These are phyloP conservation scores for Terebella lapidaria DNA, from an alignment of 2,888 invertebrate genomes.

Conservation along the genomic window DNA sequence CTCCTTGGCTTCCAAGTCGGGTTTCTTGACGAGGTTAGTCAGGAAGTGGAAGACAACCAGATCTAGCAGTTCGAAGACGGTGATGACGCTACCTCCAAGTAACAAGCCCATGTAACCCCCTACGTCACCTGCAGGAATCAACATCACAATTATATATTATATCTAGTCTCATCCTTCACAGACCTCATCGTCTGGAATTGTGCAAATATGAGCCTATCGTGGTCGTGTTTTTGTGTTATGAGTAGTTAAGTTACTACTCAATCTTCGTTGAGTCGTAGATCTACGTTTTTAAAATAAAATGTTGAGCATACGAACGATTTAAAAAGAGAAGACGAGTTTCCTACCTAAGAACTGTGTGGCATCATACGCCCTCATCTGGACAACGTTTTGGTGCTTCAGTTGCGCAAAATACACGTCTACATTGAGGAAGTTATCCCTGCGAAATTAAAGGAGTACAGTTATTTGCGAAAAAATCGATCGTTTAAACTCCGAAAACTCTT, in stretches of 20 bases:
- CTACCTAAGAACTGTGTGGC: constrained; percentile 22
- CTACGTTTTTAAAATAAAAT: too few relatives aligned
- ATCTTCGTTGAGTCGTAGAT: not conserved
- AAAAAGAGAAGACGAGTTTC: too few relatives aligned
- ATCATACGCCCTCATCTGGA: constrained; percentile 21
- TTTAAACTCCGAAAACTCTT: not conserved
- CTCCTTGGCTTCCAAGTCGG: not conserved
- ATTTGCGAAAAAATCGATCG: not conserved
- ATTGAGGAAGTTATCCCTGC: constrained; percentile 24
- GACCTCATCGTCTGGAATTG: constrained; percentile 3
- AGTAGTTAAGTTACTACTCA: not conserved
- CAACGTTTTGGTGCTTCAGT: constrained; percentile 23
- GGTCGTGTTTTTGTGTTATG: not conserved
- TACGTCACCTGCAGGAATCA: constrained; percentile 23
- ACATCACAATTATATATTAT: too few relatives aligned
- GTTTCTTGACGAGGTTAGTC: not conserved
- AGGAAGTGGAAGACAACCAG: constrained; percentile 21
- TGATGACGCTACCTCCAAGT: constrained; percentile 28
- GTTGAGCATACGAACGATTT: too few relatives aligned
- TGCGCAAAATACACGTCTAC: constrained; percentile 27
- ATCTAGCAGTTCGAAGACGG: constrained; percentile 27
- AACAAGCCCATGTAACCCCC: constrained; percentile 28
- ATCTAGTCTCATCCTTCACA: not conserved
- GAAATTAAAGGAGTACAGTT: not conserved
- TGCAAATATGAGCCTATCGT: not conserved